Base-by-base conservation (phyloP, 2,797 vertebrate species). In the Graptemys geographica region DNA sequence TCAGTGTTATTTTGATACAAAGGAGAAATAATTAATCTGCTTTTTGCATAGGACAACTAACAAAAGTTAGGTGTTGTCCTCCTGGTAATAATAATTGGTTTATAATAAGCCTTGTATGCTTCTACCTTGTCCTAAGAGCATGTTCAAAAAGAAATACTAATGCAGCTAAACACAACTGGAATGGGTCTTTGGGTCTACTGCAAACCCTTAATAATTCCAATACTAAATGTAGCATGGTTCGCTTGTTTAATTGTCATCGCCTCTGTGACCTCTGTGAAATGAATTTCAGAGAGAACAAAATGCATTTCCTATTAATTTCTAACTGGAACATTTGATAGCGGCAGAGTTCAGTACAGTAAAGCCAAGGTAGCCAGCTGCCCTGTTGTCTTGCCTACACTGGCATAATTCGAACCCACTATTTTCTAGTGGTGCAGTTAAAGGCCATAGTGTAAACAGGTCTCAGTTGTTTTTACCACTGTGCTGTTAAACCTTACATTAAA, bases 261-360 rank as follows among this genome's bases (percentile, higher is more conserved):
- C n/a, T 89, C 88, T 95, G 92, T 96, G 89, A 90, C 95, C 89
- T 87, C 87, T 56, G 27, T 52, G 84, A 83, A 89, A 59, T n/a
- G 6, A 90, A 25, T 27, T n/a, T 19, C 56, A 57, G 27, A 57
- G 28, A 62, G 28, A n/a, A 72, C 33, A 41, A 72, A 72, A 37
- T 72, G n/a, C 52, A 83, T 93, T 97, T 93, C 83, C 82, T 84
- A 8, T 94, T 92, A 52, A 57, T 87, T 90, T 91, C 83, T 88
- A 95, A 92, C 59, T 41, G 69, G 69, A 72, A 37, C 79, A 74
- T 33, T n/a, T 44, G 62, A 62, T 87, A 92, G 78, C 84, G 84
- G 90, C 80, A 57, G 2, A 52, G 33, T 84, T 94, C 81, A 93
- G 86, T 82, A 49, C 92, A 81, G 21, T 47, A 86, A 59, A 92